Conservation (phyloP, 1,140 invertebrate species). For the Drosophila takahashii region DNA sequence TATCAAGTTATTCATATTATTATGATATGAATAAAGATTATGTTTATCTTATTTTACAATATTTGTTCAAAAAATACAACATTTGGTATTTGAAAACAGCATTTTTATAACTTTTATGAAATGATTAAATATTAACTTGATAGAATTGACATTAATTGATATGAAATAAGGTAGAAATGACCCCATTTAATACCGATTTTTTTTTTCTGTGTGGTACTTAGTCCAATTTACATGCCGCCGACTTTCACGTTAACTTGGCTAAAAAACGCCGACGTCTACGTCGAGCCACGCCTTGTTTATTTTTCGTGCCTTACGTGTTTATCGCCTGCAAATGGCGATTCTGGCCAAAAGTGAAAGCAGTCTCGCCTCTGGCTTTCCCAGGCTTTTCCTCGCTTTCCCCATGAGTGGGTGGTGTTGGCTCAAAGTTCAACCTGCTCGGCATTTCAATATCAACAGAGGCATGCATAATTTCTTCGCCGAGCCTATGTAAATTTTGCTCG, state of each 20-base stretch:
- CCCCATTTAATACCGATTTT: too few species aligned
- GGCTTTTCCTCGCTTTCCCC: slow-evolving; percentile 25
- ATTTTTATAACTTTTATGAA: too few species aligned
- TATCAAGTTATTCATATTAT: too few species aligned
- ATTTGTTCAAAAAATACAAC: too few species aligned
- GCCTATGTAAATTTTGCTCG: slow-evolving; percentile 78
- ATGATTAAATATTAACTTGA: too few species aligned
- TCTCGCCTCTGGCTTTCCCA: slow-evolving; percentile 42
- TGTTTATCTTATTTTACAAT: too few species aligned
- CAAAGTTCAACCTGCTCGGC: slow-evolving; percentile 58
- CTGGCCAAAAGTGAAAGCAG: slow-evolving; percentile 61
- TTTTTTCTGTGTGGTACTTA: neutral
- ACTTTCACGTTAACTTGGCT: slow-evolving; percentile 25
- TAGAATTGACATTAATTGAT: too few species aligned
- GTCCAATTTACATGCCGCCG: slow-evolving; percentile 62
- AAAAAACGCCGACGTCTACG: slow-evolving; percentile 4
- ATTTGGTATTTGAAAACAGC: too few species aligned
- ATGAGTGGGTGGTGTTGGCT: slow-evolving; percentile 30
- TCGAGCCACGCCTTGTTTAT: slow-evolving; percentile 44
- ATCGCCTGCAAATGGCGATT: slow-evolving; percentile 68
- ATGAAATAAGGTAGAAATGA: too few species aligned
- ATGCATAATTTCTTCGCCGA: slow-evolving; percentile 72
- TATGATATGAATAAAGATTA: too few species aligned
- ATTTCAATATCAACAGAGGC: slow-evolving; percentile 81
- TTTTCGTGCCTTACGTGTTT: slow-evolving; percentile 74